phyloP scores from a whole-genome alignment of 2,797 vertebrate genomes.

The Sciurus carolinensis region DNA sequence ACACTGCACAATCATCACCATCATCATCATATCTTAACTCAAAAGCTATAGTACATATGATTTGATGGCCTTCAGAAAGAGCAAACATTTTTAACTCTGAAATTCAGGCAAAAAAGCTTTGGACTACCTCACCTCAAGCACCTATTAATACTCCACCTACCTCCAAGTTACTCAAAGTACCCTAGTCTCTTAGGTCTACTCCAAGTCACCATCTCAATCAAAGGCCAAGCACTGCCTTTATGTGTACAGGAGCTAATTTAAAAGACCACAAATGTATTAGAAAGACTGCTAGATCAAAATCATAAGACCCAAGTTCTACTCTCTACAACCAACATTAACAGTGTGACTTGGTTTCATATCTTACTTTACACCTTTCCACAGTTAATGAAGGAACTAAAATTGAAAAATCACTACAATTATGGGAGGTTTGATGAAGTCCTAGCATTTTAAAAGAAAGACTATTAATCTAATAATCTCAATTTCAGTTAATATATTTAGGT shows the following conservation, averaged over 20 bases:
- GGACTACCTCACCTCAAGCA: background rate
- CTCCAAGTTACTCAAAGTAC: background rate
- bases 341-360: background rate
- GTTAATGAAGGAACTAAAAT: background rate
- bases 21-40: conserved; percentile 37
- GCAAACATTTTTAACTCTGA: conserved; percentile 45
- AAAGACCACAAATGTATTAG: background rate
- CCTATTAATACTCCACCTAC: background rate
- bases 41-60: conserved; percentile 1
- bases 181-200: background rate
- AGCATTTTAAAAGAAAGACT: conserved; percentile 65
- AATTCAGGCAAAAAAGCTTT: background rate
- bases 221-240: background rate
- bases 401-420: conserved; percentile 43
- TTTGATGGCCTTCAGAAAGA: background rate
- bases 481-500: conserved; percentile 24
- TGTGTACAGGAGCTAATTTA: background rate
- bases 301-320: background rate
- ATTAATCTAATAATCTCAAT: background rate
- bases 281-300: background rate
- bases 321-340: conserved; percentile 20
- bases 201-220: conserved; percentile 8
- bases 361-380: background rate
- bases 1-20: background rate
- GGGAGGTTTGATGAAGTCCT: background rate